A percentile compares a stretch with the other conserved stretches of the same genome.
These are phyloP conservation scores for Drosophila fuyamai DNA, from an alignment of 1,140 invertebrate species.

Conservation along the genomic window DNA sequence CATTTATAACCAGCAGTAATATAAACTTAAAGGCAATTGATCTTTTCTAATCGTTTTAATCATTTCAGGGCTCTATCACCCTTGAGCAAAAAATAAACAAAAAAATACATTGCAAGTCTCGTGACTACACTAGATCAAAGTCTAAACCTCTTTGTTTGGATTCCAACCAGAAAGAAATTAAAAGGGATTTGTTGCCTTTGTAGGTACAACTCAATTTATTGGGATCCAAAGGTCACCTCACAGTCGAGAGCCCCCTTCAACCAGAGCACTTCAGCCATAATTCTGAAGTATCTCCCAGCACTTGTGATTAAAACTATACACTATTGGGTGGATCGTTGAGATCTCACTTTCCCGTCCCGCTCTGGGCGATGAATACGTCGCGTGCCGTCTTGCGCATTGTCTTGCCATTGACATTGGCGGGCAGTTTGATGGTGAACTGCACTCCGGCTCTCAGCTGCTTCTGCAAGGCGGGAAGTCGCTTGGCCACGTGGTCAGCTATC, in stretches of 20 bases:
- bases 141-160: no score
- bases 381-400: constrained; percentile 86
- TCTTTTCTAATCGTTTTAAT: no score
- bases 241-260: not conserved
- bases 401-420: constrained; percentile 88
- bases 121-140: no score
- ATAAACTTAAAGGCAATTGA: no score
- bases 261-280: constrained; percentile 1
- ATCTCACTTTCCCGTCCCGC: constrained; percentile 26
- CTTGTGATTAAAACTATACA: constrained; percentile 37
- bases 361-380: constrained; percentile 65
- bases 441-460: constrained; percentile 87
- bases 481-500: constrained; percentile 67
- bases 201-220: constrained; percentile 34
- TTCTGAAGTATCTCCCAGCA: constrained; percentile 17
- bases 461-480: constrained; percentile 78
- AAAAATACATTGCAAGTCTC: not conserved
- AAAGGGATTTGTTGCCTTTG: constrained; percentile 6
- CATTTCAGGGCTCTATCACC: no score
- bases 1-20: not conserved
- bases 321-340: not conserved
- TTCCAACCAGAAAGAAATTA: not conserved
- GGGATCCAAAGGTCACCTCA: constrained; percentile 23
- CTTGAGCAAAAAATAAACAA: not conserved
- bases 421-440: constrained; percentile 87